Evolutionary conservation across 2,113 vertebrate species (phyloP).

Genomic region (Setophaga petechia): DNA sequence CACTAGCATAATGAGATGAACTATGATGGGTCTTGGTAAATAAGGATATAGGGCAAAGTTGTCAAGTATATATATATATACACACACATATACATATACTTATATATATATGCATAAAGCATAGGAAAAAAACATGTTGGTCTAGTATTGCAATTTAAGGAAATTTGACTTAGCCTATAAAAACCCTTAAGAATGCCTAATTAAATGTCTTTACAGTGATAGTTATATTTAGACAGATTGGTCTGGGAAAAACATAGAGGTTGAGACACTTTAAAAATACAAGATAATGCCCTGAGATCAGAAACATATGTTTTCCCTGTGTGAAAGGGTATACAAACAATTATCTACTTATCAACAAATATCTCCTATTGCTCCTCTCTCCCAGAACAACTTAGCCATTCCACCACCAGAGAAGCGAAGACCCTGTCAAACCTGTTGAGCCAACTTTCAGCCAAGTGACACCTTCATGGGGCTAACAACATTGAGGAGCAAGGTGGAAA

Average conservation of each 20-base stretch:
- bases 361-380: neutral
- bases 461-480: neutral
- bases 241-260: neutral
- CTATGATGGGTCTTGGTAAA: neutral
- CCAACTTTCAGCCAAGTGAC: neutral
- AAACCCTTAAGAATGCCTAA: neutral
- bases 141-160: neutral
- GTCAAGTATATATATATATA: too few relatives aligned
- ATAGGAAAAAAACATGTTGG: neutral
- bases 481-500: neutral
- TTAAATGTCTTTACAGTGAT: neutral
- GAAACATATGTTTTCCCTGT: slow-evolving; percentile 48
- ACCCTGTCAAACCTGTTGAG: slow-evolving; percentile 5
- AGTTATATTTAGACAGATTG: neutral
- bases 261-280: neutral
- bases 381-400: neutral
- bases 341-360: neutral
- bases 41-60: neutral
- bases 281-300: neutral
- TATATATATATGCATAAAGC: neutral
- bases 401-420: neutral
- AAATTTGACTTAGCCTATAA: neutral
- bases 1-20: neutral
- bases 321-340: slow-evolving; percentile 41
- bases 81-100: neutral